Conservation (phyloP, 2,113 vertebrate species). For the Pungitius pungitius region DNA sequence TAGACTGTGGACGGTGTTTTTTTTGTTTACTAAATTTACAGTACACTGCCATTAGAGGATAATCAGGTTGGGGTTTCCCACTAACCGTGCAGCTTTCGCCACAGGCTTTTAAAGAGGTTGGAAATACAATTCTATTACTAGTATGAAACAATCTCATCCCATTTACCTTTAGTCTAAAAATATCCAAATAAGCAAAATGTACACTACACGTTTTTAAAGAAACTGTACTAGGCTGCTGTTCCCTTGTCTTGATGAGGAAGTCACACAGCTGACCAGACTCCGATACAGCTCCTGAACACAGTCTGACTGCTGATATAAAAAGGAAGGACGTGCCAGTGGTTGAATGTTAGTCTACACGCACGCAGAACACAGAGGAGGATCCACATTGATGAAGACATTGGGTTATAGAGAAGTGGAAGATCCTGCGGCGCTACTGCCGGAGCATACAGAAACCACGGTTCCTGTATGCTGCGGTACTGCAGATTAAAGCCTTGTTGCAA, state of each 20-base stretch:
- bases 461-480: not conserved
- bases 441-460: not conserved
- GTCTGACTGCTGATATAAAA: conserved; percentile 58
- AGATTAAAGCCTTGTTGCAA: not conserved
- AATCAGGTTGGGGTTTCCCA: conserved; percentile 38
- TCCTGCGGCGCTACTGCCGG: conserved; percentile 3
- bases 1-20: not conserved
- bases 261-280: conserved; percentile 58
- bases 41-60: conserved; percentile 34
- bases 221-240: conserved; percentile 27
- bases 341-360: conserved; percentile 37
- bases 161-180: not conserved
- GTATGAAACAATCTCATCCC: not conserved
- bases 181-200: not conserved
- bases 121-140: conserved; percentile 15
- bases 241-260: conserved; percentile 51
- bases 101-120: conserved; percentile 24
- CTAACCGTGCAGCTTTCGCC: conserved; percentile 38
- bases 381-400: conserved; percentile 40
- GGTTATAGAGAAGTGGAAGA: not conserved
- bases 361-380: conserved; percentile 13
- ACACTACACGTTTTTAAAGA: conserved; percentile 7
- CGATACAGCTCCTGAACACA: conserved; percentile 47
- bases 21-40: not conserved
- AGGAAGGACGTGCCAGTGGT: conserved; percentile 56